Evolutionary conservation across 2,797 vertebrate species (phyloP), one percentile per base, ranked within the genome.

Genomic region (Mus minutoides): DNA sequence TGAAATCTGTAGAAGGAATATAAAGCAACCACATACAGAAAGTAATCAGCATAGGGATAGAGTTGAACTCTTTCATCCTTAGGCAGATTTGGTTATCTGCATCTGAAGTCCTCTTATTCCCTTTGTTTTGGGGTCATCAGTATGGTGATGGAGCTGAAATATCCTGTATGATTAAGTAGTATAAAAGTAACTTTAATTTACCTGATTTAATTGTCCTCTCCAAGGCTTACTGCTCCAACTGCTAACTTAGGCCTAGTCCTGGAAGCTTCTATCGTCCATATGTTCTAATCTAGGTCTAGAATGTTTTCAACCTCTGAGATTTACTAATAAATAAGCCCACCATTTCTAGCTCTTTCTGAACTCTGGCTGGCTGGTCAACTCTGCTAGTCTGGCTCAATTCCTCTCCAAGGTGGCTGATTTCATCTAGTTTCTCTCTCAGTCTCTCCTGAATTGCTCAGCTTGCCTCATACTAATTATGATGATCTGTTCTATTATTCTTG

Each of bases 61-160:
- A 54, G 56, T 67, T 54, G 79, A 21, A 52, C 37, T 83, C 22
- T 84, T 11, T 34, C 14, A 60, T 26, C 49, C 80, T 58, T 64
- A n/a, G 40, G 46, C 49, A 58, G 26, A 14, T 82, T 94, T 91
- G 62, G 24, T 16, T 94, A 80, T 52, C 5, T 82, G 1, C 40
- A 11, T 67, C 40, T 75, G 22, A 84, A 77, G 10, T 49, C 19
- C 8, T 8, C 40, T 96, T 17, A 22, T 85, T 85, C 31, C 60
- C 0, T 71, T 49, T 77, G 3, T 43, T 56, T 91, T 0, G 37
- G 1, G 4, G 26, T 10, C 40, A 46, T 11, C 19, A 5, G 17
- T 16, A 67, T 31, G 11, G 13, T 31, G 7, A 64, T 82, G 43
- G 46, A 11, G 21, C 1, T 62, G 46, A 95, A 73, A 2, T 17